A percentile compares a stretch with the other conserved stretches of the same genome.
Evolutionary conservation across 1,140 invertebrate species (phyloP).

Genomic region (Anoplolepis gracilipes): DNA sequence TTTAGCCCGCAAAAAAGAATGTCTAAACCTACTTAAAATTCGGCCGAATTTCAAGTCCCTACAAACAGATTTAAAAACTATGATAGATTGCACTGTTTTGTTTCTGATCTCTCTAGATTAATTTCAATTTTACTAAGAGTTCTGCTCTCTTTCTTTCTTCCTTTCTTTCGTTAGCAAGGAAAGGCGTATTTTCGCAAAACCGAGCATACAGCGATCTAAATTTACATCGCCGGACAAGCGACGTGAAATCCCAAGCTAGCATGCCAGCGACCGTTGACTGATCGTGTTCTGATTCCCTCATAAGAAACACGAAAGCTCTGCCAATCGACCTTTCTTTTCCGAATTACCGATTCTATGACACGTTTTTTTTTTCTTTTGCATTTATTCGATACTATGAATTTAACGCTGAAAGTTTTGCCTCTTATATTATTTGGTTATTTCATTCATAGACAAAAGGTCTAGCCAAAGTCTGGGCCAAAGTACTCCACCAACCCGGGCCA

Average conservation of each 20-base stretch:
- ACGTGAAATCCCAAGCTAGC: slow-evolving; percentile 47
- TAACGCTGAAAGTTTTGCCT: not conserved
- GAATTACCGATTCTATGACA: not conserved
- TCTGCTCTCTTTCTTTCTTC: not conserved
- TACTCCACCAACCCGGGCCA: not conserved
- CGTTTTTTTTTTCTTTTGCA: not conserved
- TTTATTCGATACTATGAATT: not conserved
- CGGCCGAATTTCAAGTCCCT: not conserved
- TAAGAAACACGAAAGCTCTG: slow-evolving; percentile 9
- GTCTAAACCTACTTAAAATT: not conserved
- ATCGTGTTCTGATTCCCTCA: slow-evolving; percentile 63
- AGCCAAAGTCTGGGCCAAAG: slow-evolving; percentile 12
- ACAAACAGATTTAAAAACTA: not conserved
- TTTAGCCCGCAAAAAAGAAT: not conserved
- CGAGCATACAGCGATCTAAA: slow-evolving; percentile 66
- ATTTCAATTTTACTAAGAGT: not conserved
- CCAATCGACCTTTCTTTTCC: slow-evolving; percentile 1
- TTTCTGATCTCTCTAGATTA: not conserved
- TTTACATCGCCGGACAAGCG: slow-evolving; percentile 65
- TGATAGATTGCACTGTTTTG: not conserved
- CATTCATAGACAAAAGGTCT: slow-evolving; percentile 18
- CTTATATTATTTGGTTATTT: not conserved
- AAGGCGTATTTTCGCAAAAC: slow-evolving; percentile 59
- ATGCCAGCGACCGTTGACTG: slow-evolving; percentile 66
- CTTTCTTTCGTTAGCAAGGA: slow-evolving; percentile 13